phyloP scores from a whole-genome alignment of 2,888 invertebrate species.

The Drosophila mettleri region DNA sequence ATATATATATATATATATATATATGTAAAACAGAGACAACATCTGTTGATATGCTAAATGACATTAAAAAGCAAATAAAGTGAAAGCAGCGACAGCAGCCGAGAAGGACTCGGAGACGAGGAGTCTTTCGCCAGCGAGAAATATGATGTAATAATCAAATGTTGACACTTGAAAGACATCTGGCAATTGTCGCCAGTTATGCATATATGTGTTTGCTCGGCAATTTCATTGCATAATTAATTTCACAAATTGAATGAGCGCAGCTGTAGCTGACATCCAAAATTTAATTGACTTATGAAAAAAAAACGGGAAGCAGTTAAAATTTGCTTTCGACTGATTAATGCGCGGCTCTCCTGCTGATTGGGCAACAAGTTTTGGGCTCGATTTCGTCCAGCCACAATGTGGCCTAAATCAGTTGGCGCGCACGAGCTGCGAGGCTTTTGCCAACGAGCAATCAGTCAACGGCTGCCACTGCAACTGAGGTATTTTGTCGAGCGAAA shows the following conservation, averaged over 20 bases:
- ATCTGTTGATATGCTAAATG: constrained; percentile 27
- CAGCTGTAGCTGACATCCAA: constrained; percentile 44
- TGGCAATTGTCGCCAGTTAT: constrained; percentile 12
- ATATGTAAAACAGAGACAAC: constrained; percentile 12
- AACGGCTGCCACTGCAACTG: constrained; percentile 25
- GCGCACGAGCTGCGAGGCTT: constrained; percentile 4
- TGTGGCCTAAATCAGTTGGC: constrained; percentile 40
- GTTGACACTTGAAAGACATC: constrained; percentile 47
- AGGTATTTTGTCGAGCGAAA: constrained; percentile 68
- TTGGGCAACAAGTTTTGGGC: neutral
- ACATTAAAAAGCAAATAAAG: constrained; percentile 27
- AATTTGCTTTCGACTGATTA: constrained; percentile 24
- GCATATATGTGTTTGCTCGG: constrained; percentile 10
- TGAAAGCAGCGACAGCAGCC: neutral
- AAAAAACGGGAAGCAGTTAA: too few species aligned
- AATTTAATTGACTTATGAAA: constrained; percentile 24
- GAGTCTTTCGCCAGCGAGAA: constrained; percentile 20
- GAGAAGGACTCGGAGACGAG: neutral
- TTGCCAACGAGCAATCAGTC: constrained; percentile 63
- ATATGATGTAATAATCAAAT: constrained; percentile 23
- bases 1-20: too few species aligned
- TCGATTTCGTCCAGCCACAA: constrained; percentile 40
- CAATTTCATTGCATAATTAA: constrained; percentile 53
- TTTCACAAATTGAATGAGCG: constrained; percentile 59
- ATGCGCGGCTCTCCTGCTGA: constrained; percentile 3